Percentiles rank a stretch among this genome's conserved stretches.
These are phyloP conservation scores for Calliphora vicina DNA, from an alignment of 1,140 invertebrate genomes.

Conservation along the genomic window DNA sequence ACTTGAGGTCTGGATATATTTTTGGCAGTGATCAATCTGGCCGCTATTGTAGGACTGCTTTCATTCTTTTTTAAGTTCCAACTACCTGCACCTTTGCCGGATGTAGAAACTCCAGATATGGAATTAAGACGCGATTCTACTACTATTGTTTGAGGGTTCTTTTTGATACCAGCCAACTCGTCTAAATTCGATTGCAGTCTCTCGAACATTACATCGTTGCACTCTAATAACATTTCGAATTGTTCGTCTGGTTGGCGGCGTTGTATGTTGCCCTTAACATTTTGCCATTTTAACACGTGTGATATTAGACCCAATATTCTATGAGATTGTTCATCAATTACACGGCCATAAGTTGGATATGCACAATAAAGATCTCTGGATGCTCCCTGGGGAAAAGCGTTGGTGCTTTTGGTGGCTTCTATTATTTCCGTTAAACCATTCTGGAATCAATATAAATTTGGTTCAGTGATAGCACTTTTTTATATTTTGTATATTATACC, in stretches of 20 bases:
- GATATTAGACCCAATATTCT: constrained; percentile 67
- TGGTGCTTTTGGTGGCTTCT: constrained; percentile 72
- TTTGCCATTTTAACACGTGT: constrained; percentile 68
- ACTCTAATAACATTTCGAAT: constrained; percentile 77
- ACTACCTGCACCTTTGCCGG: constrained; percentile 51
- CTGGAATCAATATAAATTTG: constrained; percentile 55
- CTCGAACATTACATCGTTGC: constrained; percentile 84
- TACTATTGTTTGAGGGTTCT: constrained; percentile 38
- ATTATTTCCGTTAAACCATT: constrained; percentile 68
- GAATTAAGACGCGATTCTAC: constrained; percentile 35
- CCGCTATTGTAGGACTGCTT: constrained; percentile 44
- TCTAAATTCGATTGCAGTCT: constrained; percentile 77
- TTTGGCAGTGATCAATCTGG: constrained; percentile 72
- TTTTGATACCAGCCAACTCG: constrained; percentile 69
- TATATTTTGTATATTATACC: constrained; percentile 41
- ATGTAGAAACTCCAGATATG: neutral
- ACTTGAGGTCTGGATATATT: constrained; percentile 84
- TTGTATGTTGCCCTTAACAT: constrained; percentile 69
- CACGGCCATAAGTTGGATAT: constrained; percentile 73
- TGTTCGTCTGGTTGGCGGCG: constrained; percentile 73
- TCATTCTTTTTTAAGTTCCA: constrained; percentile 51
- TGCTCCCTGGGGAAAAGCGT: constrained; percentile 73
- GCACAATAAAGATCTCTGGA: constrained; percentile 76
- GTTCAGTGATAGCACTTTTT: neutral
- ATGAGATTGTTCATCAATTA: constrained; percentile 68